Base-by-base conservation (phyloP, 2,113 vertebrate species). In the Urocolius indicus region DNA sequence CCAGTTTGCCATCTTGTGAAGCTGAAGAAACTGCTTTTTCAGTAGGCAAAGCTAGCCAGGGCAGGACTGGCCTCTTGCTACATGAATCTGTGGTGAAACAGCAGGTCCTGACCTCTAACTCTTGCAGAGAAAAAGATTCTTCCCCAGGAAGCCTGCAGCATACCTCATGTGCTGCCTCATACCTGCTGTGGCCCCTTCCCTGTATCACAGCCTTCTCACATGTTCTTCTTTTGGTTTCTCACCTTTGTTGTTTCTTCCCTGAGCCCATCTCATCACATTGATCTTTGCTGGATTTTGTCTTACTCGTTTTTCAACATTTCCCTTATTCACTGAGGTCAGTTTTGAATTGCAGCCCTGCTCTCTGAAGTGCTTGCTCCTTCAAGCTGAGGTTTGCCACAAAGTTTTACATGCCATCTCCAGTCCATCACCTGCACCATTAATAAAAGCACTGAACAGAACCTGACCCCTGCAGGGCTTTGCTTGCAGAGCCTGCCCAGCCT, bases 381-480 rank as follows among this genome's bases (percentile, higher is more conserved):
- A 62, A 63, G 57, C 23, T 63, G 49, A 61, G 26, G 20, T 5
- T 91, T 68, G 55, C 30, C 34, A 68, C 46, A 21, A 10, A 27
- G 72, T 63, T 85, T 84, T 15, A 63, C 84, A 34, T 1, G 1
- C n/a, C n/a, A 22, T 22, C 34, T 89, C 27, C n/a, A 69, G 32
- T n/a, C 45, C 46, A 24, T 76, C 54, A n/a, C 43, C 52, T 41
- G 2, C 1, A 16, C 22, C 36, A 65, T 66, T 46, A 85, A 85
- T 59, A 54, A 90, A 62, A 73, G 0, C 49, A 21, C 54, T 41
- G 59, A 83, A 61, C 26, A 58, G 72, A 86, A 83, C 27, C 69
- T 16, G 67, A 75, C 52, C 58, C 66, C 85, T 90, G 67, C 82
- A 89, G 93, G 67, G 80, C 80, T 84, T 21, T 16, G 2, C 54